A percentile compares a stretch with the other conserved stretches of the same genome.
Conservation (phyloP, 2,113 vertebrate genomes). For the Herpailurus yagouaroundi region DNA sequence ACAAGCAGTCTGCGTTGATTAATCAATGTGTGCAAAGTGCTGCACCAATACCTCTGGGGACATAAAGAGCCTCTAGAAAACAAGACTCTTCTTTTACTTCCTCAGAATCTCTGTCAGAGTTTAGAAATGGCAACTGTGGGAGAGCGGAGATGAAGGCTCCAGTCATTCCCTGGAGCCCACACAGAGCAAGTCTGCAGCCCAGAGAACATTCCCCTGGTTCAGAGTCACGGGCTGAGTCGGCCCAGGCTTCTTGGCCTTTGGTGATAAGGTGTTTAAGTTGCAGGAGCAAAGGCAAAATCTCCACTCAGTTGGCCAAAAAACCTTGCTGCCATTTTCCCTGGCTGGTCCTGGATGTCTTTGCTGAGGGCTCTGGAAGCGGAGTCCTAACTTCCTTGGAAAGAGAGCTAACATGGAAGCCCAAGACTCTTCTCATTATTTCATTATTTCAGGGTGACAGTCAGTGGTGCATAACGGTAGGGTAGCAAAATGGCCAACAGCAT, state of each 20-base stretch:
- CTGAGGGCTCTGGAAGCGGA: not conserved
- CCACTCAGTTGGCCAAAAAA: not conserved
- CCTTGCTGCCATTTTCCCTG: not conserved
- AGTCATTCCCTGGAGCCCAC: not conserved
- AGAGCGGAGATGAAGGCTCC: not conserved
- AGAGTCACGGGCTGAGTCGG: not conserved
- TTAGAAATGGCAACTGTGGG: not conserved
- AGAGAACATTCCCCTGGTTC: not conserved
- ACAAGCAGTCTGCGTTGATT: not conserved
- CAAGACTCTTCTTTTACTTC: not conserved
- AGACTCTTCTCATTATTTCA: not conserved
- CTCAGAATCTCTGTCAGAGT: not conserved
- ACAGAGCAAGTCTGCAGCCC: not conserved
- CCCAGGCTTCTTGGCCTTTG: not conserved
- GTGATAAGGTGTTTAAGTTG: not conserved
- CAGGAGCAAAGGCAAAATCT: not conserved
- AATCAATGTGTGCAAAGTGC: not conserved
- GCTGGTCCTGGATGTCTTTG: not conserved
- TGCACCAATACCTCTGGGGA: not conserved
- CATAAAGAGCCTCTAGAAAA: not conserved
- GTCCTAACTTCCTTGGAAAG: not conserved
- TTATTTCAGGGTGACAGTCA: not conserved
- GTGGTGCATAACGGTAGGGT: not conserved
- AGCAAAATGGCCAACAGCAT: rapidly evolving
- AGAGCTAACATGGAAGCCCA: not conserved